Conservation (phyloP, 2,888 invertebrate genomes). For the Oegoconia quadripuncta region DNA sequence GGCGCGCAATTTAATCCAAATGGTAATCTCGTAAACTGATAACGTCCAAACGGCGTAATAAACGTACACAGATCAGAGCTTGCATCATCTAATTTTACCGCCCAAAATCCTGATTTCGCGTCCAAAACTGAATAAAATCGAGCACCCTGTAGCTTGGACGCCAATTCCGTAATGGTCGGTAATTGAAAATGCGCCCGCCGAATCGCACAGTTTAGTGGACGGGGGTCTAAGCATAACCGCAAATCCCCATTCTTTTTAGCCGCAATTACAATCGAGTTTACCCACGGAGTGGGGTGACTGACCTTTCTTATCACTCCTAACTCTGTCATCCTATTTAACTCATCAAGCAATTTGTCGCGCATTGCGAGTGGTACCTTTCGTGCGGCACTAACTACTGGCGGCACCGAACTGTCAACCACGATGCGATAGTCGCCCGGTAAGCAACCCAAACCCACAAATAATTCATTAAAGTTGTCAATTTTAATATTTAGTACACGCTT, state of each 20-base stretch:
- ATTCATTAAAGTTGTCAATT: not conserved
- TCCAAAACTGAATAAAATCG: slow-evolving; percentile 16
- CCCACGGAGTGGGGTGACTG: too few relatives aligned
- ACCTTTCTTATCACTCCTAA: slow-evolving; percentile 12
- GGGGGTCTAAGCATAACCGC: slow-evolving; percentile 9
- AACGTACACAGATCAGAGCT: slow-evolving; percentile 26
- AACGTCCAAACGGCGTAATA: slow-evolving; percentile 17
- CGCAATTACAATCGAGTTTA: slow-evolving; percentile 12
- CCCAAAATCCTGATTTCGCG: slow-evolving; percentile 20
- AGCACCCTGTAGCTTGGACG: slow-evolving; percentile 7
- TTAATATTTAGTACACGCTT: slow-evolving; percentile 7
- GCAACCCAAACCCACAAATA: slow-evolving; percentile 13
- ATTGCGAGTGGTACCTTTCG: slow-evolving; percentile 13
- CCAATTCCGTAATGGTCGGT: slow-evolving; percentile 3
- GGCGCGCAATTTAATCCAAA: too few relatives aligned
- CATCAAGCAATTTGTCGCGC: not conserved
- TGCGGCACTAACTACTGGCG: slow-evolving; percentile 12
- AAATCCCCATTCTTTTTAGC: slow-evolving; percentile 8
- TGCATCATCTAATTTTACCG: too few relatives aligned
- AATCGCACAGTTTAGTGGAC: slow-evolving; percentile 7
- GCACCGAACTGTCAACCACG: slow-evolving; percentile 8
- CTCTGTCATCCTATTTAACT: slow-evolving; percentile 8
- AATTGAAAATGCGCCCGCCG: slow-evolving; percentile 12
- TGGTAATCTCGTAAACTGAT: slow-evolving; percentile 21
- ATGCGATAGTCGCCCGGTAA: slow-evolving; percentile 16